These are phyloP conservation scores for Potamilus streckersoni DNA, from an alignment of 1,140 invertebrate genomes.

Conservation along the genomic window DNA sequence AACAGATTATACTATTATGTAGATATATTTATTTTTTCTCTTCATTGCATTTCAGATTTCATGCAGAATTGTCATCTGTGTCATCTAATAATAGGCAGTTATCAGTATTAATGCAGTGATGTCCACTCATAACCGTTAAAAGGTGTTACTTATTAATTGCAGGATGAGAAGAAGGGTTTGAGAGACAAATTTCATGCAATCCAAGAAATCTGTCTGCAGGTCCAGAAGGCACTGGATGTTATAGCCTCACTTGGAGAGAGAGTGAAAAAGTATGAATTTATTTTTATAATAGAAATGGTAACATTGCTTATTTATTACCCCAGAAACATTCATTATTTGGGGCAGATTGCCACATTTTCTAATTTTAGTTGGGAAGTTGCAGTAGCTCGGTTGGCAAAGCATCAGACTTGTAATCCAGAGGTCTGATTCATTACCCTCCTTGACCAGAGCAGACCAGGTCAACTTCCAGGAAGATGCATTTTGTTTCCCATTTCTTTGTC, in stretches of 20 bases:
- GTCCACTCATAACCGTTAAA: background rate
- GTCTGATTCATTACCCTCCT: too few species aligned
- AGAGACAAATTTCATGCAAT: conserved; percentile 94
- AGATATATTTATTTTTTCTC: too few species aligned
- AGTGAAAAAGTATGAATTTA: conserved; percentile 85
- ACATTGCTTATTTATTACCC: background rate
- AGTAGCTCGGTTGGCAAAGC: background rate
- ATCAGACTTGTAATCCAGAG: too few species aligned
- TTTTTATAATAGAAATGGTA: background rate
- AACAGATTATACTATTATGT: too few species aligned
- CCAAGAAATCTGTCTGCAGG: conserved; percentile 92
- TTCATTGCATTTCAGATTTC: too few species aligned
- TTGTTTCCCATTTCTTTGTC: too few species aligned
- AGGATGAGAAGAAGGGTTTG: conserved; percentile 96
- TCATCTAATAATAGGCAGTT: too few species aligned
- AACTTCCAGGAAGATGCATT: too few species aligned
- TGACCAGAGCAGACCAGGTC: too few species aligned
- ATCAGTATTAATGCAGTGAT: too few species aligned
- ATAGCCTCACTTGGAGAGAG: conserved; percentile 92
- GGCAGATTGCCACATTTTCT: conserved; percentile 7
- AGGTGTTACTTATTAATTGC: conserved; percentile 9
- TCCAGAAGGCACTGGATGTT: conserved; percentile 88
- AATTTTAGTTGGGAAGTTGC: background rate
- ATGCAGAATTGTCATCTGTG: too few species aligned
- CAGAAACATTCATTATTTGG: background rate